Evolutionary conservation across 2,113 vertebrate species (phyloP), one percentile per base, ranked within the genome.

Genomic region (Aptenodytes forsteri): DNA sequence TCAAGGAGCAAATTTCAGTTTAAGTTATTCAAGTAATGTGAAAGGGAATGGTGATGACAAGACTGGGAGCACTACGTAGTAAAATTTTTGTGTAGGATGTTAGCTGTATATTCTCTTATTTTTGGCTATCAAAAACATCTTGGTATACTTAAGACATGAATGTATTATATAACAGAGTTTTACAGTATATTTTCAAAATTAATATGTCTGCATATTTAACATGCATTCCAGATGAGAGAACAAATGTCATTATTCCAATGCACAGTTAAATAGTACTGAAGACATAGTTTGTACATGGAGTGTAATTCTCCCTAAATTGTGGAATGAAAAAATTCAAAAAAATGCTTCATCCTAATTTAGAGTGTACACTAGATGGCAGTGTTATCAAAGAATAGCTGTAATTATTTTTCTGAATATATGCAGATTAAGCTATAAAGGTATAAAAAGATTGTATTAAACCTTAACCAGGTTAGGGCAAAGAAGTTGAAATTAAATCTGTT

Each of bases 331-430:
- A 38, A 29, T 42, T 50, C 8, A 46, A 16, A 27, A 19, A 62
- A 83, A 34, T 67, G 14, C 46, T 67, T 81, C 21, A 4, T 70
- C 40, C 16, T 92, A 12, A 62, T 46, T 83, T 71, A n/a, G 42
- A 91, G 17, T 70, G 55, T 93, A 87, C 98, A 92, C 91, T 97
- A 98, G 98, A 42, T 98, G 98, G 98, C 97, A 97, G 25, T 92
- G 73, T 90, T 96, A 76, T 67, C 91, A 81, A 96, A 84, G 66
- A 96, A 30, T 72, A 55, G 11, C 36, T 90, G 32, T 59, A 81
- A n/a, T n/a, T 36, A n/a, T 83, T 84, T 70, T 91, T 64, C 54
- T 66, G 25, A 59, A 5, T 65, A 65, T 40, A 5, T 81, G 29
- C 8, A 36, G 16, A 47, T 86, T 65, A 65, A 69, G 16, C 8